Conservation (phyloP, 2,113 vertebrate species). For the Amazona guildingii region DNA sequence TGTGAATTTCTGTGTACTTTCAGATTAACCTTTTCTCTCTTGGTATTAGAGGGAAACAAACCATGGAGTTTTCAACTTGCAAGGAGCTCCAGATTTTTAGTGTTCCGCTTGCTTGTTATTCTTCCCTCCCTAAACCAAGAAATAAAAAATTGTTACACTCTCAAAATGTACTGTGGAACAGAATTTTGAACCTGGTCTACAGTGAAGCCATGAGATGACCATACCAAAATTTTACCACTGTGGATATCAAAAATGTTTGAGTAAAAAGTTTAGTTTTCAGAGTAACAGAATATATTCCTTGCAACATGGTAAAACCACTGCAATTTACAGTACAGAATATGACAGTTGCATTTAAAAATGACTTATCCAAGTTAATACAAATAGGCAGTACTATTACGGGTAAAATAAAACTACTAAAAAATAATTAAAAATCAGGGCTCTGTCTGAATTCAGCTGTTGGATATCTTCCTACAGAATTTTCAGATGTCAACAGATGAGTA, state of each 20-base stretch:
- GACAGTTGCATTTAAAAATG: neutral
- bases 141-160: neutral
- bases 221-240: neutral
- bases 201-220: neutral
- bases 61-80: neutral
- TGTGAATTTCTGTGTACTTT: conserved; percentile 8
- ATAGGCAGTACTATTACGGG: neutral
- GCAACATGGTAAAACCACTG: neutral
- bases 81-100: neutral
- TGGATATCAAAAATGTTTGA: neutral
- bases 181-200: neutral
- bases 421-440: neutral
- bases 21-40: conserved; percentile 38
- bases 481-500: neutral
- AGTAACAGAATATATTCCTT: neutral
- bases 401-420: neutral
- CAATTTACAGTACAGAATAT: neutral
- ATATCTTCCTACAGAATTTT: neutral
- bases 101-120: neutral
- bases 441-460: neutral
- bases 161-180: neutral
- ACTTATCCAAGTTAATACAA: neutral
- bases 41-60: neutral
- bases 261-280: neutral
- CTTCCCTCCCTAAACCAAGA: neutral